Conservation (phyloP, 2,888 invertebrate species). For the Exephanes ischioxanthus region DNA sequence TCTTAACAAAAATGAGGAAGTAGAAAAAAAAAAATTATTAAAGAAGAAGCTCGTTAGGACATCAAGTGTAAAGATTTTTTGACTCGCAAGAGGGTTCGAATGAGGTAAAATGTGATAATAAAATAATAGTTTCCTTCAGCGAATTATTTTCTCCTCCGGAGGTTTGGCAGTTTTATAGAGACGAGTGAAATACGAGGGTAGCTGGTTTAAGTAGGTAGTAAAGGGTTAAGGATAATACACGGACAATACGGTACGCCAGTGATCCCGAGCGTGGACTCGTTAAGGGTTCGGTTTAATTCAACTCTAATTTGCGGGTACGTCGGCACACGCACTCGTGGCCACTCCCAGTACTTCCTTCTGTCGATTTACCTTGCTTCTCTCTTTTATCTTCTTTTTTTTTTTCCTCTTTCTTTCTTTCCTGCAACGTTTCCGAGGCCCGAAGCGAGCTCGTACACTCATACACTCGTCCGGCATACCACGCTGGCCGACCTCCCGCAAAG, state of each 20-base stretch:
- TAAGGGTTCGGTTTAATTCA: slow-evolving; percentile 14
- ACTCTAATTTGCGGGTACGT: slow-evolving; percentile 23
- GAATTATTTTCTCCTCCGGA: not conserved
- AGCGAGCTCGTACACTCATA: not conserved
- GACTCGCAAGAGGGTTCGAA: not conserved
- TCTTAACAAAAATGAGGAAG: not conserved
- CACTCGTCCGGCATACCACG: not conserved
- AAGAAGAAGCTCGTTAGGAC: not conserved
- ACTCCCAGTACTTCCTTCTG: slow-evolving; percentile 19
- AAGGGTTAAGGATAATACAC: slow-evolving; percentile 10
- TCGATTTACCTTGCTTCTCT: slow-evolving; percentile 13
- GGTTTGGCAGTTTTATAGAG: not conserved
- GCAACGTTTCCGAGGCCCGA: not conserved
- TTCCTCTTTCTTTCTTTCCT: not conserved
- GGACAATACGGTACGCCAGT: not conserved
- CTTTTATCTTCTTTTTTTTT: not conserved
- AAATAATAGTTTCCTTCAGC: not conserved
- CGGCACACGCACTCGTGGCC: slow-evolving; percentile 23
- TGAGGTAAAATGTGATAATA: not conserved
- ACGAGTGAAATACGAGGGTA: not conserved
- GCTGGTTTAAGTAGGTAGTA: slow-evolving; percentile 6
- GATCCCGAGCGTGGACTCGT: slow-evolving; percentile 9
- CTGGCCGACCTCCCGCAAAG: not conserved
- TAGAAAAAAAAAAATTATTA: not conserved
- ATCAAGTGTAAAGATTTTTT: not conserved